Percentiles rank a stretch among this genome's conserved stretches.
These are phyloP conservation scores for Boloria selene DNA, from an alignment of 2,888 invertebrate species.

Conservation along the genomic window DNA sequence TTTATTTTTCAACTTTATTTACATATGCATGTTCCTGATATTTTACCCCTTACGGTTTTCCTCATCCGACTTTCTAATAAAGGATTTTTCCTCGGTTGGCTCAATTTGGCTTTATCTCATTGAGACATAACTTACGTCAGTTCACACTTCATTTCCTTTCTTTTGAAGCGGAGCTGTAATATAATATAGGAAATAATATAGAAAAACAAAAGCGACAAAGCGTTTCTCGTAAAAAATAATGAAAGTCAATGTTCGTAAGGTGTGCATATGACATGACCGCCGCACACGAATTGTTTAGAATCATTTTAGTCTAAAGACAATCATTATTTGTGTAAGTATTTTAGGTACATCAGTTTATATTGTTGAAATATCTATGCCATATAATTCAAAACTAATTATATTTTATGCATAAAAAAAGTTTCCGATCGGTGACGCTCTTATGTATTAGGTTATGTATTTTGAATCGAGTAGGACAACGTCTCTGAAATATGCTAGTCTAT, in stretches of 20 bases:
- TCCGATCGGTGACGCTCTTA: too few species aligned
- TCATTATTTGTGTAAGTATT: too few species aligned
- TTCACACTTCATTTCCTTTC: conserved; percentile 32
- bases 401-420: too few species aligned
- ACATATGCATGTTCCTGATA: conserved; percentile 12
- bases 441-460: too few species aligned
- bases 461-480: too few species aligned
- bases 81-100: conserved; percentile 29
- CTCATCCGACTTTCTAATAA: conserved; percentile 26
- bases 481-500: too few species aligned
- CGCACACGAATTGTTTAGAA: too few species aligned
- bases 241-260: not conserved
- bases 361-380: too few species aligned
- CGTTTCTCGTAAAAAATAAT: conserved; percentile 10
- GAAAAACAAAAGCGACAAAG: conserved; percentile 10
- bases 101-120: conserved; percentile 34
- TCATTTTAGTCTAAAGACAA: too few species aligned
- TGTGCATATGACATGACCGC: not conserved
- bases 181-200: conserved; percentile 21
- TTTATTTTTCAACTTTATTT: not conserved
- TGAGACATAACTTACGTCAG: conserved; percentile 34
- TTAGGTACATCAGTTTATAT: too few species aligned
- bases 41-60: conserved; percentile 22
- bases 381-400: too few species aligned
- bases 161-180: conserved; percentile 22